Evolutionary conservation across 2,113 vertebrate genomes (phyloP).

Genomic region (Rana temporaria): DNA sequence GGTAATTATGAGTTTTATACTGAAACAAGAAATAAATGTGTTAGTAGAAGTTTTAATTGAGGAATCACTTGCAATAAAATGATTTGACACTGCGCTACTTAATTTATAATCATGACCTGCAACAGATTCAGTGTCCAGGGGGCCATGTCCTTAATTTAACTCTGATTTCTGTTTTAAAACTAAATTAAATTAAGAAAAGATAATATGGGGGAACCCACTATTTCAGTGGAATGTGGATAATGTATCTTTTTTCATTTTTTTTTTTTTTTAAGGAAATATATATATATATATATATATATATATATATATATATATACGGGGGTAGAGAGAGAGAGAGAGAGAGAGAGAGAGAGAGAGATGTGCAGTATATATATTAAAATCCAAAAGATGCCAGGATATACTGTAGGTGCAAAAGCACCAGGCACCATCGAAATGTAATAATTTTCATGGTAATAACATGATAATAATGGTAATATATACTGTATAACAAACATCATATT

Average conservation of each 20-base stretch:
- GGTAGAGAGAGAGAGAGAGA: no score
- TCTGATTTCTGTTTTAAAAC: slow-evolving; percentile 22
- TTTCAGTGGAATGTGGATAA: background rate
- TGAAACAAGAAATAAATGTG: slow-evolving; percentile 1
- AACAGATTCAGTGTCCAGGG: slow-evolving; percentile 13
- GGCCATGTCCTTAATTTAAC: slow-evolving; percentile 39
- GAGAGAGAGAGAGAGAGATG: no score
- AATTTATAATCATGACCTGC: slow-evolving; percentile 37
- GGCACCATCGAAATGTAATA: no score
- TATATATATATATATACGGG: no score
- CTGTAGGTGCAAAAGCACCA: no score
- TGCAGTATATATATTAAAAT: no score
- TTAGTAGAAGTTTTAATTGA: slow-evolving; percentile 42
- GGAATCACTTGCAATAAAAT: slow-evolving; percentile 36
- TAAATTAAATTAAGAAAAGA: slow-evolving; percentile 7
- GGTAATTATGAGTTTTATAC: slow-evolving; percentile 32
- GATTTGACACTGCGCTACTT: slow-evolving; percentile 29
- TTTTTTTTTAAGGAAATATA: no score
- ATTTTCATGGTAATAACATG: no score
- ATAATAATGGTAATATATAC: no score
- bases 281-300: background rate
- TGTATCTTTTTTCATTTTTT: no score
- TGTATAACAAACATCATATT: no score
- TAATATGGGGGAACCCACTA: background rate
- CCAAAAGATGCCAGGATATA: no score